Percentiles rank a stretch among this genome's conserved stretches.
Conservation (phyloP, 2,113 vertebrate species). For the Lutjanus erythropterus region DNA sequence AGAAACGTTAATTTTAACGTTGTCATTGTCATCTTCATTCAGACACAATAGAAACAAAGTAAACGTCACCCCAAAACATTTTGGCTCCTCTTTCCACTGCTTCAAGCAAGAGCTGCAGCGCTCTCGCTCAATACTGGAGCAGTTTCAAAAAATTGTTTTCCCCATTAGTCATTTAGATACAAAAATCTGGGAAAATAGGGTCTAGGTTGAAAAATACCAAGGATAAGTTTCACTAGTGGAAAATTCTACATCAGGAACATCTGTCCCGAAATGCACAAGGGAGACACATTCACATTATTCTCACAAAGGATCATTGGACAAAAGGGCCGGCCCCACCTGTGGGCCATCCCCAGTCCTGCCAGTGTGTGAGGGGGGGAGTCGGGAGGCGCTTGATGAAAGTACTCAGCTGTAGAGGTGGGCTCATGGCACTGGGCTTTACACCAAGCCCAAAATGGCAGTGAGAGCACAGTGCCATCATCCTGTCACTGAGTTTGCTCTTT, state of each 20-base stretch:
- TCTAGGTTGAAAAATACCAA: too few species aligned
- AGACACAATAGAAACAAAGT: too few species aligned
- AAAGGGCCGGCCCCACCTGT: conserved; percentile 37
- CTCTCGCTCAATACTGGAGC: too few species aligned
- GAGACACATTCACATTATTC: conserved; percentile 31
- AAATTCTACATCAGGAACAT: background rate
- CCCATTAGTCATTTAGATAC: too few species aligned
- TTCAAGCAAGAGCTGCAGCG: too few species aligned
- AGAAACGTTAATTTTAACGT: too few species aligned
- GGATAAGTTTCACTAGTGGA: too few species aligned
- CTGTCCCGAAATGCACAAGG: background rate
- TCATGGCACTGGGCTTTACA: conserved; percentile 84
- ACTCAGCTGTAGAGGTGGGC: conserved; percentile 82
- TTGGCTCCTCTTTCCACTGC: too few species aligned
- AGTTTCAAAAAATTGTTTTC: too few species aligned
- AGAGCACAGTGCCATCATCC: conserved; percentile 83
- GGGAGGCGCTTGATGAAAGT: conserved; percentile 87
- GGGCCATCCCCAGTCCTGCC: conserved; percentile 76
- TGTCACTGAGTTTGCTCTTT: conserved; percentile 83
- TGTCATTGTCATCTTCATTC: too few species aligned
- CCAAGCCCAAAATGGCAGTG: conserved; percentile 59
- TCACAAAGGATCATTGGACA: conserved; percentile 66
- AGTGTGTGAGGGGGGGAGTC: conserved; percentile 84
- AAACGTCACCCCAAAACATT: too few species aligned
- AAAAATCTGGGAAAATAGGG: too few species aligned